phyloP scores from a whole-genome alignment of 2,888 invertebrate species.

The Xestia sexstrigata region DNA sequence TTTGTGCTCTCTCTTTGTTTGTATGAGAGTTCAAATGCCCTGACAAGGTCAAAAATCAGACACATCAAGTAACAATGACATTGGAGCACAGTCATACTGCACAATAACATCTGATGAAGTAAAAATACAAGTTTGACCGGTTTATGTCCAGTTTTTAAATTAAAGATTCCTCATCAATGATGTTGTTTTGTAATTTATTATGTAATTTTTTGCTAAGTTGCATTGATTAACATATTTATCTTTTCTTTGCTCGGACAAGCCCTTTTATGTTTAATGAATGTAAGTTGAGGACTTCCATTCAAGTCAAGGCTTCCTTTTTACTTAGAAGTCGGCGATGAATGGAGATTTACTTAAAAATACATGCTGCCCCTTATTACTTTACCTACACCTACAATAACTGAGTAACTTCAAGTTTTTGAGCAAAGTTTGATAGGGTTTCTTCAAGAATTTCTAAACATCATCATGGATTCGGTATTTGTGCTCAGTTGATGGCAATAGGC shows the following conservation, averaged over 20 bases:
- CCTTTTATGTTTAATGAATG: neutral
- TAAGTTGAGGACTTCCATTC: neutral
- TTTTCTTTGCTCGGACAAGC: no score
- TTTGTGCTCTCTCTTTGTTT: neutral
- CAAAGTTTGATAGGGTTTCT: no score
- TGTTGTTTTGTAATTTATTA: neutral
- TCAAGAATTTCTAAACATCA: no score
- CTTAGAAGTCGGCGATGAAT: neutral
- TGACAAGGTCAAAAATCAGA: neutral
- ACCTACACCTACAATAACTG: neutral
- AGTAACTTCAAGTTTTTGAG: neutral
- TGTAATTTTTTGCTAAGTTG: neutral
- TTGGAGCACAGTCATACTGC: neutral
- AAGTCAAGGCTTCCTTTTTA: neutral
- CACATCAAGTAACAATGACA: neutral
- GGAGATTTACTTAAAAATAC: neutral
- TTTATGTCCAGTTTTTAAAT: constrained; percentile 6
- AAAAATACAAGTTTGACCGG: constrained; percentile 21
- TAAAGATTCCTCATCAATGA: neutral
- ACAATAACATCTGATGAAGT: neutral
- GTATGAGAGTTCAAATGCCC: neutral
- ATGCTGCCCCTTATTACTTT: no score
- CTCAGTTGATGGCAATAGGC: no score
- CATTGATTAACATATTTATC: neutral
- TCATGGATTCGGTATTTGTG: no score